phyloP scores from a whole-genome alignment of 1,140 invertebrate species.

The Euura saliciscinereae region DNA sequence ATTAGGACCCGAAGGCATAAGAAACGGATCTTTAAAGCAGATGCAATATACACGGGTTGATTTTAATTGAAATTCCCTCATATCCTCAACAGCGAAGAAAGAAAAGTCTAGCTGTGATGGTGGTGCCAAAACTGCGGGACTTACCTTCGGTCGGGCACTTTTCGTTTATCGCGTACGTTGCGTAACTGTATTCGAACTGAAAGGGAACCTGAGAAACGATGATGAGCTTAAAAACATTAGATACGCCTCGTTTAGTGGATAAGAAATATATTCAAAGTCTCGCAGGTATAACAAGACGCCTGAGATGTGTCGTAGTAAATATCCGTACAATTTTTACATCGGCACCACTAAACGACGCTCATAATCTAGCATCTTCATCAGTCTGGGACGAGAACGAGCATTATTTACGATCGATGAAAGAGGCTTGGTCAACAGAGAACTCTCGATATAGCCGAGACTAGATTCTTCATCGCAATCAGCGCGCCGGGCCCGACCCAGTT shows the following conservation, averaged over 20 bases:
- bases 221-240: neutral
- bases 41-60: neutral
- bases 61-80: neutral
- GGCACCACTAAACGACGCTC: too few species aligned
- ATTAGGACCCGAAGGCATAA: neutral
- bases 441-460: neutral
- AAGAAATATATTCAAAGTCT: neutral
- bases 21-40: neutral
- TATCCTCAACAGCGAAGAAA: neutral
- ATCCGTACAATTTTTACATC: too few species aligned
- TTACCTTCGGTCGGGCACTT: neutral
- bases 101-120: neutral
- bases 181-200: neutral
- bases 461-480: neutral
- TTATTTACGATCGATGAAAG: too few species aligned
- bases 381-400: too few species aligned
- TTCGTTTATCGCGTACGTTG: neutral
- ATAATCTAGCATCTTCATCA: too few species aligned
- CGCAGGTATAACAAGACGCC: neutral
- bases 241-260: neutral
- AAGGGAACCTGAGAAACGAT: neutral
- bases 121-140: neutral
- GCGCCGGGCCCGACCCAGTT: neutral
- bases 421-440: neutral
- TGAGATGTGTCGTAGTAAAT: too few species aligned